phyloP scores from a whole-genome alignment of 2,797 vertebrate genomes.

The Sebastes taczanowskii region DNA sequence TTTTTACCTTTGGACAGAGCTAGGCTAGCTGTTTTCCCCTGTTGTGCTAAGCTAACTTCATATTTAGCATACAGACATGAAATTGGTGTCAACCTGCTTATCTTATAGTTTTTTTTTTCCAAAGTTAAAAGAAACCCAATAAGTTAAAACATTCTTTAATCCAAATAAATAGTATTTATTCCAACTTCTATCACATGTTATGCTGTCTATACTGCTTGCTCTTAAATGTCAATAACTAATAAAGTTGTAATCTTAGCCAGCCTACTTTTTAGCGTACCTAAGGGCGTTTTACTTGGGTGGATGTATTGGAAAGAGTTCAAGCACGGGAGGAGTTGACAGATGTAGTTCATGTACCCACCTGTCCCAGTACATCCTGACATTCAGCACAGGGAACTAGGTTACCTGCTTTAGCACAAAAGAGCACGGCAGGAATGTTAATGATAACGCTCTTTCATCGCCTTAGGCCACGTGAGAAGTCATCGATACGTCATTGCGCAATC shows the following conservation, averaged over 20 bases:
- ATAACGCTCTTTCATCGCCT: background rate
- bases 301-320: background rate
- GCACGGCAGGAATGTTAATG: constrained; percentile 63
- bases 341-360: constrained; percentile 40
- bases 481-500: constrained; percentile 35
- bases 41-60: too few relatives aligned
- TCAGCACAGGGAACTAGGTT: background rate
- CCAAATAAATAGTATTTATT: background rate
- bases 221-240: background rate
- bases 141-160: background rate
- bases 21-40: too few relatives aligned
- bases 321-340: background rate
- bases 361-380: background rate
- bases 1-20: background rate
- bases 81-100: too few relatives aligned
- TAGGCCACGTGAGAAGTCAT: constrained; percentile 39
- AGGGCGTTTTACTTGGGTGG: background rate
- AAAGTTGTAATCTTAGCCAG: background rate
- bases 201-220: background rate
- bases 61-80: too few relatives aligned
- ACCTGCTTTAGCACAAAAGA: constrained; percentile 35
- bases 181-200: background rate
- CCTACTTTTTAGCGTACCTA: background rate
- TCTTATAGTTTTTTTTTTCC: too few relatives aligned
- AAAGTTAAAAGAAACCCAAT: background rate